phyloP scores from a whole-genome alignment of 1,140 invertebrate genomes.

The Drosophila kohkoa region DNA sequence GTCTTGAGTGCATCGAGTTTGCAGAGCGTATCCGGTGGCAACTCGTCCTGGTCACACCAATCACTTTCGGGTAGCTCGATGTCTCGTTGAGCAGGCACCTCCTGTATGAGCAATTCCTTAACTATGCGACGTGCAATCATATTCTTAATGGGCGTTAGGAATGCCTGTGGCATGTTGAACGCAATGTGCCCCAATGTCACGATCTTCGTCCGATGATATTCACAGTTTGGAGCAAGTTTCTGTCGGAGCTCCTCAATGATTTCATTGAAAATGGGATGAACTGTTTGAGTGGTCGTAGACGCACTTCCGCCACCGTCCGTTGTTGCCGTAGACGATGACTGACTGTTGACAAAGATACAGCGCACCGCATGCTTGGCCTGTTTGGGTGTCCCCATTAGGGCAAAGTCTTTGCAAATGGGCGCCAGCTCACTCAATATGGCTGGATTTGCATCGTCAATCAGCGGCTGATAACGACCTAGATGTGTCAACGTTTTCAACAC shows the following conservation, averaged over 20 bases:
- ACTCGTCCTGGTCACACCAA: constrained; percentile 95
- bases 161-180: constrained; percentile 94
- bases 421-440: constrained; percentile 89
- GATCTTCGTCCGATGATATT: constrained; percentile 96
- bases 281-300: constrained; percentile 85
- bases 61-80: constrained; percentile 86
- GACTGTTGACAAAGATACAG: constrained; percentile 93
- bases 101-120: constrained; percentile 96
- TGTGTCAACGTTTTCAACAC: constrained; percentile 94
- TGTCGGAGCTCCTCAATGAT: constrained; percentile 93
- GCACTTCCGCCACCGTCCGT: constrained; percentile 51
- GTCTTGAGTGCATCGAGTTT: constrained; percentile 98
- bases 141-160: constrained; percentile 95
- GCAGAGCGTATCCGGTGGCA: constrained; percentile 96
- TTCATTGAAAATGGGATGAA: constrained; percentile 92
- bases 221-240: constrained; percentile 91
- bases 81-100: constrained; percentile 86
- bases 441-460: constrained; percentile 87
- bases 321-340: constrained; percentile 62
- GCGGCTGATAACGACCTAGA: constrained; percentile 93
- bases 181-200: constrained; percentile 97
- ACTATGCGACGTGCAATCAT: constrained; percentile 98
- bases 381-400: constrained; percentile 95
- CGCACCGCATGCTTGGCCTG: constrained; percentile 98
- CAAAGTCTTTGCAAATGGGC: constrained; percentile 94